Evolutionary conservation across 2,888 invertebrate genomes (phyloP).

Genomic region (Macaria notata): DNA sequence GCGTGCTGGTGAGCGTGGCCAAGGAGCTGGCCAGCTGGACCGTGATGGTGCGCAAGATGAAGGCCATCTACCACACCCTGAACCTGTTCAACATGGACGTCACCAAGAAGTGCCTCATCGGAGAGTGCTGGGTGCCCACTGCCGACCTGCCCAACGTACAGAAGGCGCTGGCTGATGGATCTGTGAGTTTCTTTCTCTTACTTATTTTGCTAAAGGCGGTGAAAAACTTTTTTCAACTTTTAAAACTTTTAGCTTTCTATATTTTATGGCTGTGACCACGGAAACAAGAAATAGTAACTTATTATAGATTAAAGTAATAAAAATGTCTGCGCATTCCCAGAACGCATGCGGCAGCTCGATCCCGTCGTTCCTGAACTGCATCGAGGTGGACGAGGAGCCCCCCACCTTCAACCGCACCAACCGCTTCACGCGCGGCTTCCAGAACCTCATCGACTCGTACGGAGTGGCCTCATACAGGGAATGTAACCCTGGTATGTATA

Average conservation of each 20-base stretch:
- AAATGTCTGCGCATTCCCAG: conserved; percentile 55
- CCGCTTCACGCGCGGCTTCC: conserved; percentile 96
- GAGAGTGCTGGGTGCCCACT: conserved; percentile 92
- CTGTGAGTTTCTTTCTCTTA: conserved; percentile 77
- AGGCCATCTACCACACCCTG: conserved; percentile 94
- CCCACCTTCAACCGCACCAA: conserved; percentile 97
- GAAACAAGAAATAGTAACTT: too few relatives aligned
- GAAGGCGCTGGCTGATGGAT: conserved; percentile 90
- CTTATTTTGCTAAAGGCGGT: too few relatives aligned
- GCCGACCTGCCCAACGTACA: conserved; percentile 88
- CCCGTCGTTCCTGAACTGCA: conserved; percentile 95
- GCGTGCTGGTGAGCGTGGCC: conserved; percentile 93
- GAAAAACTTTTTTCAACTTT: too few relatives aligned
- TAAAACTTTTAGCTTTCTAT: too few relatives aligned
- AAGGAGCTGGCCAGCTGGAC: conserved; percentile 95
- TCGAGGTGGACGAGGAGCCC: conserved; percentile 90
- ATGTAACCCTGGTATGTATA: conserved; percentile 89
- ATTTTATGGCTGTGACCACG: too few relatives aligned
- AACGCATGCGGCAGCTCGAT: conserved; percentile 92
- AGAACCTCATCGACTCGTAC: conserved; percentile 95
- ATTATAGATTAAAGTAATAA: too few relatives aligned
- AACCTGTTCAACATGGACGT: conserved; percentile 95
- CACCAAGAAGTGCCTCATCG: conserved; percentile 92
- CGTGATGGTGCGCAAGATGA: conserved; percentile 95
- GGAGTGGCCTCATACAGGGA: conserved; percentile 96